Percentiles rank a stretch among this genome's conserved stretches.
Conservation (phyloP, 2,113 vertebrate species). For the Gymnarchus niloticus region DNA sequence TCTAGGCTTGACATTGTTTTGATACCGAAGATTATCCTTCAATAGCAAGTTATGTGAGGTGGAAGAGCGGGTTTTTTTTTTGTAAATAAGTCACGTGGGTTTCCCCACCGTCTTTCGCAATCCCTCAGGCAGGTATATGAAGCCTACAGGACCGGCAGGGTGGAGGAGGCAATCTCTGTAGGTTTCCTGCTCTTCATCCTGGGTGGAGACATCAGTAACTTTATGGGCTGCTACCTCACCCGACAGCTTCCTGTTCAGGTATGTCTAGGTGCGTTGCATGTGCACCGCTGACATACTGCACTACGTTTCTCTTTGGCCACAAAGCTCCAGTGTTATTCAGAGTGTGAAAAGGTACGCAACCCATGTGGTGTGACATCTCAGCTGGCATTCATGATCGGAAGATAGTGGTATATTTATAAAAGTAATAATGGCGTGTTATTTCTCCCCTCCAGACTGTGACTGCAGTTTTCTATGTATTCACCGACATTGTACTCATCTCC, state of each 20-base stretch:
- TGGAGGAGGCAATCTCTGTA: slow-evolving; percentile 57
- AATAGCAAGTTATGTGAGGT: not conserved
- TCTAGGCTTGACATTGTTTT: not conserved
- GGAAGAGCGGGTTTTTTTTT: not conserved
- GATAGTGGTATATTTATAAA: not conserved
- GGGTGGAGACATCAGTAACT: slow-evolving; percentile 56
- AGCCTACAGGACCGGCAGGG: slow-evolving; percentile 55
- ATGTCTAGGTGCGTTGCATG: not conserved
- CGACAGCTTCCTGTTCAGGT: slow-evolving; percentile 63
- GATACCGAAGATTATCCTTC: not conserved
- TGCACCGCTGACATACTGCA: not conserved
- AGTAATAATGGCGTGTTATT: not conserved
- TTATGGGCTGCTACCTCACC: slow-evolving; percentile 60
- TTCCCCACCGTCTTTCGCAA: not conserved
- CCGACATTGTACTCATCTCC: slow-evolving; percentile 55
- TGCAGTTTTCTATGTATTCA: slow-evolving; percentile 57
- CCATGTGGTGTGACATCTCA: not conserved
- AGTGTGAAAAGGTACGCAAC: not conserved
- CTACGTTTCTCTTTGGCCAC: not conserved
- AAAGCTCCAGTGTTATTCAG: not conserved
- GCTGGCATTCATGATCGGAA: not conserved
- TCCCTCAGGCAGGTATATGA: slow-evolving; percentile 53
- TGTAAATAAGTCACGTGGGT: not conserved
- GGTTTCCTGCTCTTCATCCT: slow-evolving; percentile 62
- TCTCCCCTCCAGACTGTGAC: slow-evolving; percentile 50